Percentiles rank a stretch among this genome's conserved stretches.
Conservation (phyloP, 2,113 vertebrate species). For the Tauraco erythrolophus region DNA sequence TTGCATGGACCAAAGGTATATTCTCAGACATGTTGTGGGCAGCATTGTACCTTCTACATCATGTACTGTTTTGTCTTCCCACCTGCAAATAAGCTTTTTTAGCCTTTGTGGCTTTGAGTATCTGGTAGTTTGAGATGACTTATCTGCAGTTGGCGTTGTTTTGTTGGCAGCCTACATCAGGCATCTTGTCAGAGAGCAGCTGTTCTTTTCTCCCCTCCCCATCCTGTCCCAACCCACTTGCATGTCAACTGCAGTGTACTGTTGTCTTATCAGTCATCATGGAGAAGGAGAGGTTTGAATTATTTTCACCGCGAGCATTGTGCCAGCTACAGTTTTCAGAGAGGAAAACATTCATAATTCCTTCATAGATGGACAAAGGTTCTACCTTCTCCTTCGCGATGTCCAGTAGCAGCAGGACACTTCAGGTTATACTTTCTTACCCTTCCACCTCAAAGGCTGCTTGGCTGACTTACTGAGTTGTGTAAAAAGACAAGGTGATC, state of each 20-base stretch:
- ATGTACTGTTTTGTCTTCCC: neutral
- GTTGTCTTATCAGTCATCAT: constrained; percentile 11
- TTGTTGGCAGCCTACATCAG: constrained; percentile 34
- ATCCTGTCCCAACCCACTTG: neutral
- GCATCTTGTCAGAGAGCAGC: constrained; percentile 35
- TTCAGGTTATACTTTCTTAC: neutral
- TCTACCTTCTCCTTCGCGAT: neutral
- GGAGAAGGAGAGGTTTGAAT: neutral
- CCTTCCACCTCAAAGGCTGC: neutral
- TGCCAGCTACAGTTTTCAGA: neutral
- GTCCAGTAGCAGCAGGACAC: neutral
- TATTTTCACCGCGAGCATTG: neutral
- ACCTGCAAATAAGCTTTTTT: constrained; percentile 9
- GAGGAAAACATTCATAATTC: neutral
- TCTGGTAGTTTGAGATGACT: constrained; percentile 25
- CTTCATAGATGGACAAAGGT: neutral
- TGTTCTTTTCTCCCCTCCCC: constrained; percentile 8
- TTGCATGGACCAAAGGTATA: neutral
- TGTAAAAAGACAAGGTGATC: neutral
- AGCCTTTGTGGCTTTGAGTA: neutral
- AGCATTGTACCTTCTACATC: neutral
- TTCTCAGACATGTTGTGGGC: neutral
- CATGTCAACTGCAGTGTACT: neutral
- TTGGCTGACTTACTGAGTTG: neutral
- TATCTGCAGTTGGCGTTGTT: constrained; percentile 15